Evolutionary conservation across 1,140 invertebrate species (phyloP).

Genomic region (Orchestia grillus): DNA sequence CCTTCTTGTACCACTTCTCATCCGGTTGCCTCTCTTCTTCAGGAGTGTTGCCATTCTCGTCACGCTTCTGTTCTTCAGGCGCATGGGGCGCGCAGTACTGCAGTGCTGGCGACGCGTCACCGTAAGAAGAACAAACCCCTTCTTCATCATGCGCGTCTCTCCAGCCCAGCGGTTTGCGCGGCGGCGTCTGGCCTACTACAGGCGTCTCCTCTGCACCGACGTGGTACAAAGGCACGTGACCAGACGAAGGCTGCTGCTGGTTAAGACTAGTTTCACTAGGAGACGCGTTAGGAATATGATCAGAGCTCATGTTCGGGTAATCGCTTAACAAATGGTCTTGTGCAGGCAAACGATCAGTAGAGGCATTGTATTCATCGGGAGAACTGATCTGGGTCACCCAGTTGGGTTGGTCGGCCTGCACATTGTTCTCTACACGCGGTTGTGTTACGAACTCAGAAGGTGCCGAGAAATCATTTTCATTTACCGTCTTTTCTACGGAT

Average conservation of each 20-base stretch:
- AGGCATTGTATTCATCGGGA: not conserved
- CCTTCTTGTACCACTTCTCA: not conserved
- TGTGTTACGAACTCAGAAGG: not conserved
- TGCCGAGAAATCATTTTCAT: not conserved
- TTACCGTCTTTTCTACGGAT: not conserved
- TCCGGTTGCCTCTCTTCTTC: not conserved
- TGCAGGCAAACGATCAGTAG: not conserved
- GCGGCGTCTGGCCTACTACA: not conserved
- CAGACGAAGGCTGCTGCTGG: not conserved
- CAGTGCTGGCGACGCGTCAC: not conserved
- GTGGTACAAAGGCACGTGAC: not conserved
- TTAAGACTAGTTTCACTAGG: not conserved
- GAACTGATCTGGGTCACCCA: not conserved
- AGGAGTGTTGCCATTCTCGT: constrained; percentile 42
- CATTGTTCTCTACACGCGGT: not conserved
- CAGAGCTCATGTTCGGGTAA: not conserved
- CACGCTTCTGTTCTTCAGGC: not conserved
- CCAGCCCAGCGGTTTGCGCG: not conserved
- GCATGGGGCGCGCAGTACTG: not conserved
- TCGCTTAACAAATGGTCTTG: not conserved
- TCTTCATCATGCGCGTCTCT: constrained; percentile 11
- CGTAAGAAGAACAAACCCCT: not conserved
- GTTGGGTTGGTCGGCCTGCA: not conserved
- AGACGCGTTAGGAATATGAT: not conserved
- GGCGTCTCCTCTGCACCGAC: not conserved